Evolutionary conservation across 2,888 invertebrate species (phyloP).

Genomic region (Nemapogon koenigi): DNA sequence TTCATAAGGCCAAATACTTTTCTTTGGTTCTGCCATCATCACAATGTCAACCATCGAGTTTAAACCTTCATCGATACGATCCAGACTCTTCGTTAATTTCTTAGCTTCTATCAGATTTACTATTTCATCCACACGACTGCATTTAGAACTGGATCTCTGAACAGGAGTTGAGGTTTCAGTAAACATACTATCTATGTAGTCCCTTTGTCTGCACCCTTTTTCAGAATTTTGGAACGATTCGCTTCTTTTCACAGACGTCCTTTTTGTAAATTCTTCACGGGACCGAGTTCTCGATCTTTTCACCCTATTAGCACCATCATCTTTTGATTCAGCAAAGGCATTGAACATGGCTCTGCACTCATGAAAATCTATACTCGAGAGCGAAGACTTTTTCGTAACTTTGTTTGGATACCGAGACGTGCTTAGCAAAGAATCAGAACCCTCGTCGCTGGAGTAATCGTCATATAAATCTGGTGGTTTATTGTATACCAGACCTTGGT

Average conservation of each 20-base stretch:
- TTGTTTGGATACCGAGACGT: conserved; percentile 59
- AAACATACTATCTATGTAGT: conserved; percentile 67
- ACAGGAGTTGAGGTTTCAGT: conserved; percentile 52
- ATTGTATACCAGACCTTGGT: conserved; percentile 61
- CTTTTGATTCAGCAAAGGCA: conserved; percentile 60
- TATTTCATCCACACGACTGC: conserved; percentile 52
- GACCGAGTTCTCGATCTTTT: conserved; percentile 40
- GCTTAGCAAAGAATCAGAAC: conserved; percentile 74
- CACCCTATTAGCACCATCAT: conserved; percentile 34
- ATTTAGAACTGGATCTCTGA: conserved; percentile 40
- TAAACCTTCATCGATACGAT: conserved; percentile 76
- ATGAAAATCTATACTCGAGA: conserved; percentile 45
- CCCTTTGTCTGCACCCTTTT: conserved; percentile 48
- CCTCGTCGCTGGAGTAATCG: conserved; percentile 70
- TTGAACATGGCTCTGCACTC: conserved; percentile 67
- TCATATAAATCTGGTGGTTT: conserved; percentile 63
- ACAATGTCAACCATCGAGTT: conserved; percentile 77
- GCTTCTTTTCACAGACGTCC: conserved; percentile 45
- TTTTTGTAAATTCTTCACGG: conserved; percentile 33
- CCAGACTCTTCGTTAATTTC: conserved; percentile 76
- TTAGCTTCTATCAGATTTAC: conserved; percentile 66
- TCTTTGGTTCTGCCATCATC: conserved; percentile 63
- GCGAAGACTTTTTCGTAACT: conserved; percentile 37
- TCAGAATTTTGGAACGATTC: conserved; percentile 57
- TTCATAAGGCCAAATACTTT: conserved; percentile 45